Percentiles rank a stretch among this genome's conserved stretches.
These are phyloP conservation scores for Darevskia nairensis DNA, from an alignment of 2,797 vertebrate species.

Conservation along the genomic window DNA sequence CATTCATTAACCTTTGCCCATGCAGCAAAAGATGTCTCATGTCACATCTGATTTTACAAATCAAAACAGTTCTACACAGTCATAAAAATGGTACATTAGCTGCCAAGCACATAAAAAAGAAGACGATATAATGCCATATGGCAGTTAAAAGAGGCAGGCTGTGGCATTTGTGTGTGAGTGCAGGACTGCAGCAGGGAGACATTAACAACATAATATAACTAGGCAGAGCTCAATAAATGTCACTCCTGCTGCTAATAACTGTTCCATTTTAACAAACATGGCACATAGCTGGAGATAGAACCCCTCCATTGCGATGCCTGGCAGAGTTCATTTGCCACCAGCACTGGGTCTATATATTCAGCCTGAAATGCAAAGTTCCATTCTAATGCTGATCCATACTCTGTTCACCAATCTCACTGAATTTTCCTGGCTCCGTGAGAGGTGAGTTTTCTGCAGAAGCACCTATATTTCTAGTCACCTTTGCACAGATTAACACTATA, in stretches of 20 bases:
- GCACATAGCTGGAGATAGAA: accelerated
- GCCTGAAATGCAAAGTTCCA: too few relatives aligned
- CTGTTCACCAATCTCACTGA: neutral
- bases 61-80: neutral
- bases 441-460: neutral
- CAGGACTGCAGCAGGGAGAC: neutral
- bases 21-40: neutral
- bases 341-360: neutral
- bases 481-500: neutral
- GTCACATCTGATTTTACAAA: neutral
- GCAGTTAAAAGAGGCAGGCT: neutral
- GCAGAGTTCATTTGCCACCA: neutral
- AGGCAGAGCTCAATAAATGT: slow-evolving; percentile 3
- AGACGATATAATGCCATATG: neutral
- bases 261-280: accelerated
- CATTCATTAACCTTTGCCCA: neutral
- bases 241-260: neutral
- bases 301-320: neutral
- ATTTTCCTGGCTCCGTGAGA: neutral
- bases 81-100: neutral
- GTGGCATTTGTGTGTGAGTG: neutral
- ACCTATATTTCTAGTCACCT: neutral
- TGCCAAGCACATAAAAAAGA: neutral
- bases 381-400: neutral
- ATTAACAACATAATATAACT: neutral